Base-by-base conservation (phyloP, 1,140 invertebrate genomes). In the Caenorhabditis remanei region DNA sequence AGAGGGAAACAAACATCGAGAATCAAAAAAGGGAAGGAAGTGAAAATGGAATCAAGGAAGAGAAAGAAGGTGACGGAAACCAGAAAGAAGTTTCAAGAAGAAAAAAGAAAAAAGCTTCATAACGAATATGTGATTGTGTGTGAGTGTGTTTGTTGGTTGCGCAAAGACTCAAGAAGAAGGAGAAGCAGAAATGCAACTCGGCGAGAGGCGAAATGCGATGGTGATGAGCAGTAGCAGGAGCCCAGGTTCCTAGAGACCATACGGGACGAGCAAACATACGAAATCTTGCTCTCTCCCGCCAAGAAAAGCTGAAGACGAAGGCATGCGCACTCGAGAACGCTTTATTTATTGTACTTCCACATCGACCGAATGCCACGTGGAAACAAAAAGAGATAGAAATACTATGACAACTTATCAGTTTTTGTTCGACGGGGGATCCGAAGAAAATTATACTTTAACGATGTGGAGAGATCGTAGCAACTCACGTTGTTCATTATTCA, bases 91-190 rank as follows among this genome's bases (percentile, higher is more conserved):
- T 79, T 50, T 79, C 71, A 79, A 79, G 71, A 50, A 58, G n/a
- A 79, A n/a, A 79, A 79, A 79, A 41, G 46, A 41, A 79, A 79
- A 79, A 79, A 50, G 71, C 71, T 79, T 79, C 71, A 79, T 79
- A 79, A 50, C 71, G 71, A 79, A 79, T 79, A 79, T 79, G 71
- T 79, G 71, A 79, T 79, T 79, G 71, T 79, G 71, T 50, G 71
- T 50, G 71, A 50, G 71, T 71, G 71, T 50, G 65, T 79, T 79
- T 79, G 71, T 79, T 50, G 71, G 71, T 79, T 79, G 71, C 71
- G 71, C 71, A 79, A 79, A 41, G 71, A 79, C 71, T 79, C 71
- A 79, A 79, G 71, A 79, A 53, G 50, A 79, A 79, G 71, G 53
- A 53, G 50, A 32, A 71, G 65, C 65, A 71, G 61, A 79, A 79